A percentile compares a stretch with the other conserved stretches of the same genome.
These are phyloP conservation scores for Gnatocerus cornutus DNA, from an alignment of 2,888 invertebrate species.

Conservation along the genomic window DNA sequence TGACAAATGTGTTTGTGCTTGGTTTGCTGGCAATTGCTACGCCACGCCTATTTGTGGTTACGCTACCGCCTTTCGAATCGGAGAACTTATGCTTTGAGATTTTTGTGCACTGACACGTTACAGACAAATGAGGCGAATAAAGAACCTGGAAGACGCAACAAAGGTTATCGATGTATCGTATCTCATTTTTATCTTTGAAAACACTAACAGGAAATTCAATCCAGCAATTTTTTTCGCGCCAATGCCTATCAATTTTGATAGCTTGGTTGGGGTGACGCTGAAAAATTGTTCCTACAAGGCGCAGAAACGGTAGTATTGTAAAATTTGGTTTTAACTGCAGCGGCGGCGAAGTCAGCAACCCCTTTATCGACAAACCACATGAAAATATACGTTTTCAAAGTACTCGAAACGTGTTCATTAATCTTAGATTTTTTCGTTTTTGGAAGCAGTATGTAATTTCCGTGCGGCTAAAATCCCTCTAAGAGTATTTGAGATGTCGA, in stretches of 20 bases:
- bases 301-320: not conserved
- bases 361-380: too few species aligned
- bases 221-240: conserved; percentile 1
- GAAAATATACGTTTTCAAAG: too few species aligned
- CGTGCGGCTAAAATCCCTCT: not conserved
- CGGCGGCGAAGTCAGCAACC: too few species aligned
- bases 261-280: not conserved
- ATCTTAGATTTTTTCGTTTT: too few species aligned
- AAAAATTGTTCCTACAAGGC: not conserved
- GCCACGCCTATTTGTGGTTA: not conserved
- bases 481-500: not conserved
- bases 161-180: conserved; percentile 17
- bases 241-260: conserved; percentile 11
- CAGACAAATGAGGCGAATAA: conserved; percentile 13
- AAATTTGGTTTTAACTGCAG: too few species aligned
- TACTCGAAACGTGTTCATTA: too few species aligned
- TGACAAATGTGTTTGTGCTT: not conserved
- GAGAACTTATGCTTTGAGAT: not conserved
- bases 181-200: conserved; percentile 14
- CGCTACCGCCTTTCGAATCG: not conserved
- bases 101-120: conserved; percentile 10
- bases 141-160: conserved; percentile 9
- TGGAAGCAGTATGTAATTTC: too few species aligned
- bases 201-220: conserved; percentile 18
- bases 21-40: not conserved